These are phyloP conservation scores for Lumbricus terrestris DNA, from an alignment of 2,888 invertebrate species.

Conservation along the genomic window DNA sequence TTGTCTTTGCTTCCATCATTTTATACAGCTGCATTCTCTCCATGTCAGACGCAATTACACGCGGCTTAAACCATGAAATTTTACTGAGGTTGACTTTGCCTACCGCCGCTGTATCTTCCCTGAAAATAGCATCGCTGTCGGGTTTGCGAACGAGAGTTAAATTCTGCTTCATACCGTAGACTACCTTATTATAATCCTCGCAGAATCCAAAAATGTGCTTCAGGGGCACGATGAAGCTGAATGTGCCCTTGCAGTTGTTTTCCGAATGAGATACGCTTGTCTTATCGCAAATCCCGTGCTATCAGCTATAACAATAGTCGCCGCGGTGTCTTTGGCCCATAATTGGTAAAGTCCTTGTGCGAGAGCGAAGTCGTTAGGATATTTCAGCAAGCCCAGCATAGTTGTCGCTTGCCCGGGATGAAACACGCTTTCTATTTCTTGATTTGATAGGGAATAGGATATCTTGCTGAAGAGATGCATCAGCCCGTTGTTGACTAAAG, in stretches of 20 bases:
- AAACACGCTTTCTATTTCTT: slow-evolving; percentile 31
- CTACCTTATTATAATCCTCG: slow-evolving; percentile 24
- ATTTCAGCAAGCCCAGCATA: too few relatives aligned
- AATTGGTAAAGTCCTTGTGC: slow-evolving; percentile 30
- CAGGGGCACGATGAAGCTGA: slow-evolving; percentile 30
- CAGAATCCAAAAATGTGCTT: slow-evolving; percentile 34
- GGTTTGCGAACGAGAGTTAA: slow-evolving; percentile 16
- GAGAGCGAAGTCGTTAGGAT: slow-evolving; percentile 28
- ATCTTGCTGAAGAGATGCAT: slow-evolving; percentile 32
- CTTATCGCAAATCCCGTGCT: slow-evolving; percentile 21
- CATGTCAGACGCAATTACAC: slow-evolving; percentile 29
- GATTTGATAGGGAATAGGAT: slow-evolving; percentile 30
- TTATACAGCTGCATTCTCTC: slow-evolving; percentile 33
- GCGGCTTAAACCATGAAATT: slow-evolving; percentile 32
- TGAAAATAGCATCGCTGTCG: neutral
- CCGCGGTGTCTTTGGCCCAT: slow-evolving; percentile 28
- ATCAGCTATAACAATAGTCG: slow-evolving; percentile 14
- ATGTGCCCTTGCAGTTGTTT: slow-evolving; percentile 28
- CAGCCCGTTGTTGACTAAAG: slow-evolving; percentile 23
- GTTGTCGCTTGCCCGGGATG: slow-evolving; percentile 30
- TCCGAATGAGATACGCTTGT: slow-evolving; percentile 21
- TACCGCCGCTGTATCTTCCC: neutral
- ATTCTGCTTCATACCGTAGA: slow-evolving; percentile 30
- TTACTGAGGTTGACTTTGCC: slow-evolving; percentile 27
- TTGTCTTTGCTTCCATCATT: slow-evolving; percentile 25